These are phyloP conservation scores for Garrulus glandarius DNA, from an alignment of 2,797 vertebrate genomes.

Conservation along the genomic window DNA sequence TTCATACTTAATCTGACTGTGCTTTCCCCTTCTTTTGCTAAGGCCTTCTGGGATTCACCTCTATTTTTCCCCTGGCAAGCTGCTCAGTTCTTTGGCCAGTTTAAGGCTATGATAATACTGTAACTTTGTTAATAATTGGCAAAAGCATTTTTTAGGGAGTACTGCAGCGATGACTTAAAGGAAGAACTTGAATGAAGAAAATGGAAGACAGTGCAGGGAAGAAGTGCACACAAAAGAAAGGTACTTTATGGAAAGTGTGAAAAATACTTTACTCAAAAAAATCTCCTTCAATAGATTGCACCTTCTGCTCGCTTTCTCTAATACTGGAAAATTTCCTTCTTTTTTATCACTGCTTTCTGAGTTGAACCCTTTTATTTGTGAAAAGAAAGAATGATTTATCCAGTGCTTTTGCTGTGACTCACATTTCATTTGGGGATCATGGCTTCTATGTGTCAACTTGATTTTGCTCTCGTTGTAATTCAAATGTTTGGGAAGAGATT, in stretches of 20 bases:
- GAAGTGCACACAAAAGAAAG: background rate
- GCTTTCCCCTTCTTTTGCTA: background rate
- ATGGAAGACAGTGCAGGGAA: background rate
- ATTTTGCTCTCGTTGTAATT: background rate
- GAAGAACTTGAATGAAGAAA: background rate
- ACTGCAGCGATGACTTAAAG: background rate
- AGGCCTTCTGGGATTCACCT: background rate
- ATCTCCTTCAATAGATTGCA: background rate
- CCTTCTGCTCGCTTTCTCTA: background rate
- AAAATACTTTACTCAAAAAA: background rate
- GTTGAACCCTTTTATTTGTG: background rate
- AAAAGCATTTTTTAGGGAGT: background rate
- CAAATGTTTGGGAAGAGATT: background rate
- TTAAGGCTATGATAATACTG: background rate
- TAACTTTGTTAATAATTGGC: background rate
- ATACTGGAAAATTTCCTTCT: background rate
- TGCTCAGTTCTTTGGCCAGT: background rate
- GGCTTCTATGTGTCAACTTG: background rate
- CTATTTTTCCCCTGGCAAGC: background rate
- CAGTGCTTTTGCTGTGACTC: background rate
- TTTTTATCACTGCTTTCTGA: background rate
- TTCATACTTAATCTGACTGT: background rate
- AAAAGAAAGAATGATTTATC: background rate
- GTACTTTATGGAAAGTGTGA: background rate
- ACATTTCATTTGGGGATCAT: background rate